phyloP scores from a whole-genome alignment of 2,113 vertebrate genomes.

The Paramisgurnus dabryanus region DNA sequence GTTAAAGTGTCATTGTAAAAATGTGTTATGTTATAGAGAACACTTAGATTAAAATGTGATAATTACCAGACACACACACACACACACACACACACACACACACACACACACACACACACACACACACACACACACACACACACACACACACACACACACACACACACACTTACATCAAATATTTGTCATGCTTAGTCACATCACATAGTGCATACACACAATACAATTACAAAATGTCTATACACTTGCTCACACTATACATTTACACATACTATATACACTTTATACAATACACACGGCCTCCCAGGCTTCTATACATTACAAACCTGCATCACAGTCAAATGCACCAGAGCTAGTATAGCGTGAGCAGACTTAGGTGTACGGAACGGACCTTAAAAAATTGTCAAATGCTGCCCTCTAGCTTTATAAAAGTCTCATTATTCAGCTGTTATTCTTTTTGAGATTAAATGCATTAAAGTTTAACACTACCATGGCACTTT shows the following conservation, averaged over 20 bases:
- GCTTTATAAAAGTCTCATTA: conserved; percentile 31
- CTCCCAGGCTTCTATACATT: not conserved
- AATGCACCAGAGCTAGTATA: not conserved
- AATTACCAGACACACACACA: not conserved
- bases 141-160: not conserved
- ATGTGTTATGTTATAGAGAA: too few species aligned
- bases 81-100: conserved; percentile 24
- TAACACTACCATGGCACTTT: not conserved
- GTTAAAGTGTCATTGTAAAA: too few species aligned
- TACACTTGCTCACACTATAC: not conserved
- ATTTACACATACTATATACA: not conserved
- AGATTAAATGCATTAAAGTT: not conserved
- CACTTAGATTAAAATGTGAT: not conserved
- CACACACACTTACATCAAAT: too few species aligned
- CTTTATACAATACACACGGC: conserved; percentile 21
- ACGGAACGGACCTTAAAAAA: not conserved
- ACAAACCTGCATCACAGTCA: not conserved
- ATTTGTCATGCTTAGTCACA: too few species aligned
- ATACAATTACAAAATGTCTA: not conserved
- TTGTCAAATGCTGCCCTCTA: conserved; percentile 62
- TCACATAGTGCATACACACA: too few species aligned
- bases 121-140: conserved; percentile 25
- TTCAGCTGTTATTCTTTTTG: not conserved
- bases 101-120: conserved; percentile 18
- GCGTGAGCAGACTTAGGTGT: not conserved